Conservation (phyloP, 2,113 vertebrate genomes). For the Chitala chitala region DNA sequence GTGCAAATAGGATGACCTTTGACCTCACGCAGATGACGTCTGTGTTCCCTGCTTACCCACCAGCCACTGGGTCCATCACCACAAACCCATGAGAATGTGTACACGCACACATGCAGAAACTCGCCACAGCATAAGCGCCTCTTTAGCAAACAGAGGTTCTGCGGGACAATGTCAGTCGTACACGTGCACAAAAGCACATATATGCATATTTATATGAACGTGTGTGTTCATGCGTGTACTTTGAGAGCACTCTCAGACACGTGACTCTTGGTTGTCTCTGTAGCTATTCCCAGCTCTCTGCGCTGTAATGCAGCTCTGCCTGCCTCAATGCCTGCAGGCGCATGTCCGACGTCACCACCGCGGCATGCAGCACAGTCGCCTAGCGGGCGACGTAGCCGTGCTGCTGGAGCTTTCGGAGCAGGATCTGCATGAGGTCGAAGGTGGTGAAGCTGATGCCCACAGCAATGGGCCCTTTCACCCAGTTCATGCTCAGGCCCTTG, state of each 20-base stretch:
- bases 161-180: too few relatives aligned
- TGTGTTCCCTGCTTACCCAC: neutral
- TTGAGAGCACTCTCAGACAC: too few relatives aligned
- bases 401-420: conserved; percentile 74
- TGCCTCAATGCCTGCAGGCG: neutral
- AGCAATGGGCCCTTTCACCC: conserved; percentile 93
- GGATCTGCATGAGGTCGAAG: conserved; percentile 90
- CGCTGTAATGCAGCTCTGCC: neutral
- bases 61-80: neutral
- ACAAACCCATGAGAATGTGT: too few relatives aligned
- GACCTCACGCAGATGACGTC: neutral
- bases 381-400: conserved; percentile 50
- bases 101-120: too few relatives aligned
- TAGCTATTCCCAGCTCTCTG: too few relatives aligned
- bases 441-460: conserved; percentile 98
- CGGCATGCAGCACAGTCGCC: neutral
- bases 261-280: too few relatives aligned
- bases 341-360: neutral
- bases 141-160: too few relatives aligned
- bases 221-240: too few relatives aligned
- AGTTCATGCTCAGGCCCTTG: conserved; percentile 99
- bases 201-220: neutral
- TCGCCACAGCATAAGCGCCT: too few relatives aligned
- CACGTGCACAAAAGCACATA: too few relatives aligned
- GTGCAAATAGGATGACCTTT: neutral